Percentiles rank a stretch among this genome's conserved stretches.
Evolutionary conservation across 2,797 vertebrate species (phyloP).

Genomic region (Eleutherodactylus coqui): DNA sequence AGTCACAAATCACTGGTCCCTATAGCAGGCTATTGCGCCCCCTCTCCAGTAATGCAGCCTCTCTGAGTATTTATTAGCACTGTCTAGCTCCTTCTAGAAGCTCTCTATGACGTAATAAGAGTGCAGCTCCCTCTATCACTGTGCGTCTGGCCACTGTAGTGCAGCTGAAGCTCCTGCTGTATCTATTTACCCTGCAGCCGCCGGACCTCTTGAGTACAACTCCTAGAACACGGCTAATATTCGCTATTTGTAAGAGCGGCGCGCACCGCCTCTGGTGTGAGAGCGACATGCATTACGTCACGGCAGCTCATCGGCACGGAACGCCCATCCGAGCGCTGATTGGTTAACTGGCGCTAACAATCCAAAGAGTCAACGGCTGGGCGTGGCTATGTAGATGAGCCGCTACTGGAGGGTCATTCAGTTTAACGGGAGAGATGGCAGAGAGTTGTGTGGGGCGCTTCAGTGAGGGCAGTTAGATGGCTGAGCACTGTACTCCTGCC

Average conservation of each 20-base stretch:
- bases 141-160: slow-evolving; percentile 56
- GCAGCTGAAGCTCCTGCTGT: slow-evolving; percentile 58
- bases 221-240: not conserved
- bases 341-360: not conserved
- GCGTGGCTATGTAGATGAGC: not conserved
- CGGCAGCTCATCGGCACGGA: not conserved
- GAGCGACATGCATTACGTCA: slow-evolving; percentile 35
- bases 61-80: no score
- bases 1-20: no score
- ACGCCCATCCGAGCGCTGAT: not conserved
- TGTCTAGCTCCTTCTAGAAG: no score
- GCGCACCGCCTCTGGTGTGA: slow-evolving; percentile 10
- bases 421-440: not conserved
- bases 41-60: no score
- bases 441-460: not conserved
- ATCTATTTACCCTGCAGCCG: slow-evolving; percentile 52
- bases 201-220: slow-evolving; percentile 50
- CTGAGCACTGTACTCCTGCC: not conserved
- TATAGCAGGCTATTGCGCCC: no score
- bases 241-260: slow-evolving; percentile 28
- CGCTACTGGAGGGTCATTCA: not conserved
- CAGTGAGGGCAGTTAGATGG: no score
- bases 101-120: no score
- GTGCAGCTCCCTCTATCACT: not conserved
- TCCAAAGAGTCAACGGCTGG: slow-evolving; percentile 40